Evolutionary conservation across 1,140 invertebrate genomes (phyloP), one percentile per base, ranked within the genome.

Genomic region (Choristoneura fumiferana): DNA sequence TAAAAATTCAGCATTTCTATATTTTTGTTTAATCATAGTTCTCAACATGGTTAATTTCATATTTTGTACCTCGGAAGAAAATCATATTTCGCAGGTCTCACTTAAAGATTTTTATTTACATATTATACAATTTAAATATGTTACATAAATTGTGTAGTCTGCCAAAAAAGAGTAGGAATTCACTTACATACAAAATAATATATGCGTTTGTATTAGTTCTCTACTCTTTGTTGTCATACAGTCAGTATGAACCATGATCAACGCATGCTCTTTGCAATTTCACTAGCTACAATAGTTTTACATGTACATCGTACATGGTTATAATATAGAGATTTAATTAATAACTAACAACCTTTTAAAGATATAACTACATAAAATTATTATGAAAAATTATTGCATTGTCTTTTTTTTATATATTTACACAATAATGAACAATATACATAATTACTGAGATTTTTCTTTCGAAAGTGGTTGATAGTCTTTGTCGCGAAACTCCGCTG

Each of bases 21-120:
- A 83, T 78, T 78, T 88, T 85, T 76, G 37, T 87, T 88, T 88
- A 87, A 88, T 88, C 76, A 78, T 88, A 88, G 76, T 84, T 80
- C 81, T 89, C 82, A 89, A 89, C 85, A 89, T 89, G 85, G 85
- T 85, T 89, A 87, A 81, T 83, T 87, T 73, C n/a, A 80, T 87
- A 83, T 81, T 86, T 89, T 89, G 85, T 89, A 86, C 85, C 85
- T 89, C 83, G 81, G 85, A 89, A 89, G 85, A 85, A 89, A 89
- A 85, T 86, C 75, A 87, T 87, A 88, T 85, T 80, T 87, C 80
- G 82, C 84, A 80, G 77, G 75, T 81, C 73, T 86, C 76, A 83
- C 71, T 84, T 86, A 78, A 81, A 78, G 55, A 37, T 69, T 72
- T 78, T 81, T 87, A 88, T 88, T 83, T 88, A 88, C 85, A 88